phyloP scores from a whole-genome alignment of 2,888 invertebrate genomes.

The Drosophila anomelani region DNA sequence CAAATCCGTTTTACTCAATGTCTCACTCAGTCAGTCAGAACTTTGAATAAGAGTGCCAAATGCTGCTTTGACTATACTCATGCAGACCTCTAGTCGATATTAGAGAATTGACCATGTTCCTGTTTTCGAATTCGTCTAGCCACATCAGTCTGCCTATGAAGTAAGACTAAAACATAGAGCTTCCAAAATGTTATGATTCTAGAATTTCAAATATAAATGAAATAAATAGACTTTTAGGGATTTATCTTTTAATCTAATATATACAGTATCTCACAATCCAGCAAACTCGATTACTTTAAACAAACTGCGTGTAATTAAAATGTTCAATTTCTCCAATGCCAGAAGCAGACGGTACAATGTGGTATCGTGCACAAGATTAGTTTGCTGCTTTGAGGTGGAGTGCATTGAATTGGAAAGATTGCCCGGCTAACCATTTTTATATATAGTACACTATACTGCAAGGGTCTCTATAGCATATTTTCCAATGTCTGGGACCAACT shows the following conservation, averaged over 20 bases:
- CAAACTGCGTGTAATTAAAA: slow-evolving; percentile 50
- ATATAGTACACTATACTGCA: background rate
- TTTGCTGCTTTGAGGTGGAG: background rate
- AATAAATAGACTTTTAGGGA: background rate
- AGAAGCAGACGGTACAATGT: slow-evolving; percentile 36
- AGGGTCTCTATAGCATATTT: background rate
- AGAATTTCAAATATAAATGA: no score
- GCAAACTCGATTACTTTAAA: slow-evolving; percentile 6
- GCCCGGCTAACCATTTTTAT: slow-evolving; percentile 3
- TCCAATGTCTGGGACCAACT: background rate
- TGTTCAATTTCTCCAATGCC: slow-evolving; percentile 56
- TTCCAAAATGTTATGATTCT: no score
- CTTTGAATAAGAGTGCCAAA: no score
- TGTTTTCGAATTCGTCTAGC: no score
- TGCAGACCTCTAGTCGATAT: no score
- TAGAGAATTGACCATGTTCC: no score
- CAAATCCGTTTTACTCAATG: no score
- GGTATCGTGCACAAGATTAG: slow-evolving; percentile 12
- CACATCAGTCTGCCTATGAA: no score
- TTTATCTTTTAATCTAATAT: background rate
- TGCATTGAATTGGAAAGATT: slow-evolving; percentile 22
- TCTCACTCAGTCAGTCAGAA: no score
- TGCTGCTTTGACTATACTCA: no score
- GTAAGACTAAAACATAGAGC: no score
- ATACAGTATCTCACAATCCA: background rate